These are phyloP conservation scores for Cryptoprocta ferox DNA, from an alignment of 2,797 vertebrate genomes.

Conservation along the genomic window DNA sequence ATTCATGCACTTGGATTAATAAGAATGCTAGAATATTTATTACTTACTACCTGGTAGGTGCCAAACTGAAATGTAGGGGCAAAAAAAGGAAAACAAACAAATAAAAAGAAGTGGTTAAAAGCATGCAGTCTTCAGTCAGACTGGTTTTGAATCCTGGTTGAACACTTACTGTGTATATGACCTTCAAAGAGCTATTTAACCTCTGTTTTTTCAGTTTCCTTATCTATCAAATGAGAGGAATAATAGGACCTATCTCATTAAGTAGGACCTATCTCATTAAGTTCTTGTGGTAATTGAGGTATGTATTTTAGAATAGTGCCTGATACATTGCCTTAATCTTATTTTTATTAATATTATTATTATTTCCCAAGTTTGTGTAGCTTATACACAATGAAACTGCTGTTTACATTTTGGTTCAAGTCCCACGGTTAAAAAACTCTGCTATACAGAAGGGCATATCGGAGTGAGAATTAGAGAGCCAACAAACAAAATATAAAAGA, in stretches of 20 bases:
- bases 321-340: neutral
- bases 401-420: slow-evolving; percentile 25
- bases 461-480: neutral
- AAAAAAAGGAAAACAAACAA: neutral
- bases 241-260: neutral
- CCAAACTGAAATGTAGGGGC: neutral
- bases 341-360: neutral
- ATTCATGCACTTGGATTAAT: neutral
- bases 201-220: slow-evolving; percentile 8
- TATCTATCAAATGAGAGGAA: neutral
- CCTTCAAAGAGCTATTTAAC: neutral
- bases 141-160: neutral
- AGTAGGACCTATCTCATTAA: neutral
- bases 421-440: neutral
- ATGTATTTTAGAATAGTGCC: neutral
- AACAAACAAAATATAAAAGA: slow-evolving; percentile 16
- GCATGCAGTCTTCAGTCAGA: neutral
- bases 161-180: neutral
- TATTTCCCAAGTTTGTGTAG: neutral
- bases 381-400: neutral
- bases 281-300: neutral
- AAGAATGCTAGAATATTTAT: neutral
- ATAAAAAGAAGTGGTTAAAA: neutral
- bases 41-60: neutral
- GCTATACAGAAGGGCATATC: neutral